phyloP scores from a whole-genome alignment of 2,113 vertebrate genomes.

The Crocuta crocuta region DNA sequence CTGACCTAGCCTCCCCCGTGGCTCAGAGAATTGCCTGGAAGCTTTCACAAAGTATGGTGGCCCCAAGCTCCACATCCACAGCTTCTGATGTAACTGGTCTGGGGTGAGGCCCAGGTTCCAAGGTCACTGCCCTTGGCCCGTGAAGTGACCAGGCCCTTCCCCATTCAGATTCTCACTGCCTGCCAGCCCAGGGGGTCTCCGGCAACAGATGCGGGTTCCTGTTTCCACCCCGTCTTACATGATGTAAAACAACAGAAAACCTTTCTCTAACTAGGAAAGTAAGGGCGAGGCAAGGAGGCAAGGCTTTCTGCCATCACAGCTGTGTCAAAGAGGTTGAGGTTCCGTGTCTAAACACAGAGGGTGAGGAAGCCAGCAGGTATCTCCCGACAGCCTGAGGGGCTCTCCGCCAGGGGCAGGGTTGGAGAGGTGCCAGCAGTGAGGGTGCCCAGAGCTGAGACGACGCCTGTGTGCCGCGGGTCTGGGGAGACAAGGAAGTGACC shows the following conservation, averaged over 20 bases:
- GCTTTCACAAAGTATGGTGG: not conserved
- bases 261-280: not conserved
- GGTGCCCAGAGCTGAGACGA: not conserved
- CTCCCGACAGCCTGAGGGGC: not conserved
- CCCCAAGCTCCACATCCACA: not conserved
- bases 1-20: not conserved
- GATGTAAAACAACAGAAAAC: not conserved
- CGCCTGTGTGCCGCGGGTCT: not conserved
- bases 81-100: not conserved
- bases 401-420: not conserved
- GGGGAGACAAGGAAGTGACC: not conserved
- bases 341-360: not conserved
- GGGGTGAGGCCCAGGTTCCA: not conserved
- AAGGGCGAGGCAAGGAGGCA: not conserved
- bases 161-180: not conserved
- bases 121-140: not conserved
- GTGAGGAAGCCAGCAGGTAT: not conserved
- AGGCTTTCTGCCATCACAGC: not conserved
- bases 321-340: too few relatives aligned
- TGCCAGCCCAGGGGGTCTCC: not conserved
- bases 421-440: not conserved
- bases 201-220: too few relatives aligned
- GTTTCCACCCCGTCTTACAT: not conserved
- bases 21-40: constrained; percentile 21
- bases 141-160: not conserved